A percentile compares a stretch with the other conserved stretches of the same genome.
Conservation (phyloP, 2,797 vertebrate genomes). For the Falco cherrug region DNA sequence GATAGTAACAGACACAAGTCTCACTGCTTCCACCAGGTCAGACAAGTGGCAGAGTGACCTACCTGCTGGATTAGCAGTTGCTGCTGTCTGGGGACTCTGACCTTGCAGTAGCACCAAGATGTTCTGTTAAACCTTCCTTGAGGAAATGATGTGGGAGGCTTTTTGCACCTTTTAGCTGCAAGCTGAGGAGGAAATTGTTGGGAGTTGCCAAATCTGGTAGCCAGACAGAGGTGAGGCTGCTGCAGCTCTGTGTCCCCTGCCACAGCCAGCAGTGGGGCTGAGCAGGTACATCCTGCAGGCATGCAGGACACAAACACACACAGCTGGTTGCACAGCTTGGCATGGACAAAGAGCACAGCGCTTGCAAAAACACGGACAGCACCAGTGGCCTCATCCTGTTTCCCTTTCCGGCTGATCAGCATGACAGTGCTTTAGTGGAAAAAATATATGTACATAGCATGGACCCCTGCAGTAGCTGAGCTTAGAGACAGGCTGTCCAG, state of each 20-base stretch:
- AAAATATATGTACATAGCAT: background rate
- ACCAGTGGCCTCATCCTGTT: background rate
- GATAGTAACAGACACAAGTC: background rate
- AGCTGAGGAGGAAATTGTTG: background rate
- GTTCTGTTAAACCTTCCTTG: background rate
- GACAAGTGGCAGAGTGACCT: background rate
- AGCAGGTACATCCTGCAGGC: background rate
- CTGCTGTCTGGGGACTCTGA: background rate
- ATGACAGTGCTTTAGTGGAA: background rate
- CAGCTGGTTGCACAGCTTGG: background rate
- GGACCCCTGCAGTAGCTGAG: background rate
- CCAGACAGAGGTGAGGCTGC: background rate
- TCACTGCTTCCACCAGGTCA: background rate
- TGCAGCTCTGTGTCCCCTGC: background rate
- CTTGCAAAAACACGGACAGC: background rate
- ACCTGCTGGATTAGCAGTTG: background rate
- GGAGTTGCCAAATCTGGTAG: background rate
- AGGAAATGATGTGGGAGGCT: background rate
- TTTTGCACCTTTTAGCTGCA: background rate
- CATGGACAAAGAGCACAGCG: fast-evolving
- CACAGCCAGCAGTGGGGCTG: background rate
- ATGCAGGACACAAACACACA: fast-evolving
- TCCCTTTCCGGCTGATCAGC: background rate
- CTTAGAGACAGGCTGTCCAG: background rate
- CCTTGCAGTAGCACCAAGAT: background rate